Percentiles rank a stretch among this genome's conserved stretches.
phyloP scores from a whole-genome alignment of 1,140 invertebrate genomes.

The Campodea augens region DNA sequence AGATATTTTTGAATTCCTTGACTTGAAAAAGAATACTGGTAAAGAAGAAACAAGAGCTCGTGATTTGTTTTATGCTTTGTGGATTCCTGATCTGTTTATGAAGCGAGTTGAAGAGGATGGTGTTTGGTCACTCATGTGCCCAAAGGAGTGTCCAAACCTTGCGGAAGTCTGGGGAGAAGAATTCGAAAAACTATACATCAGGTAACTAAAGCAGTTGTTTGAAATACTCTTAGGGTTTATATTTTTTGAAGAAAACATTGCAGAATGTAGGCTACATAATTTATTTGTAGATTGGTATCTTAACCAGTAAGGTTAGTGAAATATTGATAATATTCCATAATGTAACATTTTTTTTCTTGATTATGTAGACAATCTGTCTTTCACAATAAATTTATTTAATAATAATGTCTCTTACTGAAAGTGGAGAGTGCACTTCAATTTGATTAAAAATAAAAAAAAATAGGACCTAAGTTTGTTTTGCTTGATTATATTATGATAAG shows the following conservation, averaged over 20 bases:
- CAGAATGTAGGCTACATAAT: no score
- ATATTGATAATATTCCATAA: no score
- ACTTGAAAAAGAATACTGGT: conserved; percentile 85
- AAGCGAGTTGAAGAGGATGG: conserved; percentile 71
- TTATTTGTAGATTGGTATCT: no score
- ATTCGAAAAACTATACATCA: conserved; percentile 74
- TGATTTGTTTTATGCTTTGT: conserved; percentile 94
- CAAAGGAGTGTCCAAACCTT: conserved; percentile 77
- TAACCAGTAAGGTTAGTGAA: no score
- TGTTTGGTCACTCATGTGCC: conserved; percentile 93
- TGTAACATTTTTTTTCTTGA: no score
- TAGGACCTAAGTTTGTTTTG: no score
- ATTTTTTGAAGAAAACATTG: not conserved
- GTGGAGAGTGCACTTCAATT: no score
- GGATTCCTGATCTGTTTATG: conserved; percentile 99
- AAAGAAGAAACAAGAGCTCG: conserved; percentile 82
- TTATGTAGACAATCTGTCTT: no score
- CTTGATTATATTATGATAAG: no score
- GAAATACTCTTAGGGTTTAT: not conserved
- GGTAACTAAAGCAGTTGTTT: conserved; percentile 26
- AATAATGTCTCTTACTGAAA: no score
- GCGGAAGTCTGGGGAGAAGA: conserved; percentile 84
- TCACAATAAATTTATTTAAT: no score
- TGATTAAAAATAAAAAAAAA: no score
- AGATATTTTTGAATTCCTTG: conserved; percentile 89